A percentile compares a stretch with the other conserved stretches of the same genome.
These are phyloP conservation scores for Myripristis murdjan DNA, from an alignment of 2,797 vertebrate species.

Conservation along the genomic window DNA sequence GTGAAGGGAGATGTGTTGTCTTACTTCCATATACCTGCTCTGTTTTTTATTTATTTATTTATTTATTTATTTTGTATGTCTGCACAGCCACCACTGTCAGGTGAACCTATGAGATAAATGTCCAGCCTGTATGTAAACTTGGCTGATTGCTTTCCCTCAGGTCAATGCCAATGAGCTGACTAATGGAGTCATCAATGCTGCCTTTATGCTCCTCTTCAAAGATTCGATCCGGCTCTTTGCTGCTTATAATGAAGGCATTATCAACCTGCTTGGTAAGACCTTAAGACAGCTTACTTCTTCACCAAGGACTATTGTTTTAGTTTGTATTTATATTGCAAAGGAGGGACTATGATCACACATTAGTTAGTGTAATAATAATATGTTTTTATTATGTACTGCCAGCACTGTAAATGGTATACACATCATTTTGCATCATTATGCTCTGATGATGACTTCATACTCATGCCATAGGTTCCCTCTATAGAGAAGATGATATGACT, in stretches of 20 bases:
- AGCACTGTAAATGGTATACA: too few relatives aligned
- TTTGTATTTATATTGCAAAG: background rate
- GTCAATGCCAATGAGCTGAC: constrained; percentile 99
- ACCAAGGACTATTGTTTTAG: background rate
- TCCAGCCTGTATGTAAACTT: constrained; percentile 16
- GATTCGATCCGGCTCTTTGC: constrained; percentile 99
- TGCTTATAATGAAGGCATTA: constrained; percentile 99
- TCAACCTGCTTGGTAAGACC: constrained; percentile 95
- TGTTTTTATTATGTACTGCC: too few relatives aligned
- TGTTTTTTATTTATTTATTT: background rate
- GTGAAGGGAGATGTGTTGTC: constrained; percentile 22
- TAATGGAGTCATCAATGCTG: constrained; percentile 99
- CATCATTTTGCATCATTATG: too few relatives aligned
- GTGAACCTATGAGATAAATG: constrained; percentile 43
- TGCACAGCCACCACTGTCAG: constrained; percentile 24
- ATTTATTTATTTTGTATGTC: constrained; percentile 28
- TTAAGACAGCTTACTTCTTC: background rate
- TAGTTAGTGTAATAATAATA: too few relatives aligned
- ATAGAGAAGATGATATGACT: too few relatives aligned
- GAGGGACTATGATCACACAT: too few relatives aligned
- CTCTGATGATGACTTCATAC: too few relatives aligned
- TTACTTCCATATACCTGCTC: constrained; percentile 1
- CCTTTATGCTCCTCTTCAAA: constrained; percentile 99
- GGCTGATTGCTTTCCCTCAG: constrained; percentile 79
- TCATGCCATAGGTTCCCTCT: too few relatives aligned